These are phyloP conservation scores for Thermophis baileyi DNA, from an alignment of 2,113 vertebrate species.

Conservation along the genomic window DNA sequence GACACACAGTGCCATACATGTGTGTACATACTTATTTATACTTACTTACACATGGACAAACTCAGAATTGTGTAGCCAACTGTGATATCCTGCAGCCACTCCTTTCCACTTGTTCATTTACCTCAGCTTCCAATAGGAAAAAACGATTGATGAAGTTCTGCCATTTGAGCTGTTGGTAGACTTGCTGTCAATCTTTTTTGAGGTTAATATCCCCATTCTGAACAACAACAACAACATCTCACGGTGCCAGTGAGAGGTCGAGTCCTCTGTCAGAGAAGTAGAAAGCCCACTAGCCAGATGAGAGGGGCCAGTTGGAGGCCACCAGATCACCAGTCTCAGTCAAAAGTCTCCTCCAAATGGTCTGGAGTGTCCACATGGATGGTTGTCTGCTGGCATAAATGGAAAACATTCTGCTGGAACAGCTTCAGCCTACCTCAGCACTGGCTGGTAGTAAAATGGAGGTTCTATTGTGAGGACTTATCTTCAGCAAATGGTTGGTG, in stretches of 20 bases:
- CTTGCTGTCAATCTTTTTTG: background rate
- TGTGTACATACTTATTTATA: too few relatives aligned
- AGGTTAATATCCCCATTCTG: background rate
- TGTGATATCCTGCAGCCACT: background rate
- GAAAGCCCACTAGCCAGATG: background rate
- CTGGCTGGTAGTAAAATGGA: background rate
- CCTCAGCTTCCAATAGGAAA: background rate
- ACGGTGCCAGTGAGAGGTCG: background rate
- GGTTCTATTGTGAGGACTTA: background rate
- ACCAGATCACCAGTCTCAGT: background rate
- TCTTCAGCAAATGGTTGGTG: background rate
- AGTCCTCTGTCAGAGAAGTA: background rate
- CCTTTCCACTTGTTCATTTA: background rate
- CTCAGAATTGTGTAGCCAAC: background rate
- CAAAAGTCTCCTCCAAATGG: background rate
- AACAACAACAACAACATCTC: background rate
- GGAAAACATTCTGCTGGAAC: background rate
- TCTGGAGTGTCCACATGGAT: background rate
- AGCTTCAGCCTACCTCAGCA: background rate
- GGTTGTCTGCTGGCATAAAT: background rate
- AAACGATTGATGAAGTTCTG: background rate
- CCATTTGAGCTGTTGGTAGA: background rate
- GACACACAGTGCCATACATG: background rate
- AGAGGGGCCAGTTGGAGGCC: background rate
- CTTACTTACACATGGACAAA: background rate